These are phyloP conservation scores for Xanthia togata DNA, from an alignment of 2,888 invertebrate species.

Conservation along the genomic window DNA sequence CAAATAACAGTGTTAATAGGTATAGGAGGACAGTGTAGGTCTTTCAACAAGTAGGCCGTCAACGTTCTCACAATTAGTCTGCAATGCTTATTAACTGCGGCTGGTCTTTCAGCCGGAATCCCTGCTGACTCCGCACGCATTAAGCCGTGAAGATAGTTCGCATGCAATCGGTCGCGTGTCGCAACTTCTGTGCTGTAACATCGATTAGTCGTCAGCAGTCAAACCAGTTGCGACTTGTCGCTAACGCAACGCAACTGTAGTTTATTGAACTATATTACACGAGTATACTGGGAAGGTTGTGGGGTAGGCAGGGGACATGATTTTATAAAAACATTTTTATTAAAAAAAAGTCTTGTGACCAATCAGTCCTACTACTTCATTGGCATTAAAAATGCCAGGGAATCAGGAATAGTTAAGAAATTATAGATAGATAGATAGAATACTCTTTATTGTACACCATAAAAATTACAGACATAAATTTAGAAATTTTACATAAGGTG, in stretches of 20 bases:
- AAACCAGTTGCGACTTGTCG: slow-evolving; percentile 64
- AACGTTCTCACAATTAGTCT: not conserved
- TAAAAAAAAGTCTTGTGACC: not conserved
- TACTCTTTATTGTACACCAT: too few species aligned
- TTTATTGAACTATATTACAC: slow-evolving; percentile 59
- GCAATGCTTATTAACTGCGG: not conserved
- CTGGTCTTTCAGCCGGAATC: not conserved
- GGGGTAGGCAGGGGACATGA: not conserved
- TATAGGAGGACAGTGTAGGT: too few species aligned
- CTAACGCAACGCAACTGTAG: slow-evolving; percentile 53
- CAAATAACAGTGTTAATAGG: too few species aligned
- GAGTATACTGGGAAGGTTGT: not conserved
- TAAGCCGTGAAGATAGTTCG: slow-evolving; percentile 40
- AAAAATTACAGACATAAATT: too few species aligned
- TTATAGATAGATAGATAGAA: too few species aligned
- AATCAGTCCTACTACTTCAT: not conserved
- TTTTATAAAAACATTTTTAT: not conserved
- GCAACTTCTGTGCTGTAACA: slow-evolving; percentile 63
- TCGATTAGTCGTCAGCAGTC: slow-evolving; percentile 57
- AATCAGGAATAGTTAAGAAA: too few species aligned
- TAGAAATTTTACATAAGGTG: too few species aligned
- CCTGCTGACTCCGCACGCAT: slow-evolving; percentile 7
- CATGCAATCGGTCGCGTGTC: slow-evolving; percentile 46
- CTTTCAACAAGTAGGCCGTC: too few species aligned
- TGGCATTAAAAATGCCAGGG: not conserved